Evolutionary conservation across 2,888 invertebrate genomes (phyloP).

Genomic region (Andrena praecox): DNA sequence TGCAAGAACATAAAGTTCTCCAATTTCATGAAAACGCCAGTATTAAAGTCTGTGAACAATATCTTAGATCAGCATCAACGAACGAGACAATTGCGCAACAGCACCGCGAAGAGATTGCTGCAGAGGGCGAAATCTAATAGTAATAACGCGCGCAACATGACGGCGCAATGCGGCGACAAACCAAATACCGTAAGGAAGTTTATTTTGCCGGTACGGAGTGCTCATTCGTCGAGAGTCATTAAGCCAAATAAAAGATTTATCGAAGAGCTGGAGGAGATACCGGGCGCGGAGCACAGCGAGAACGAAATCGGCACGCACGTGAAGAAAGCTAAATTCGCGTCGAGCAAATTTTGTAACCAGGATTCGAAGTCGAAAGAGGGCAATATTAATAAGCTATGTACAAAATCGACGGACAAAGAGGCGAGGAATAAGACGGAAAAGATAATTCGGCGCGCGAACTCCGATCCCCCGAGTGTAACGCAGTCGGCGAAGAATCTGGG

Average conservation of each 20-base stretch:
- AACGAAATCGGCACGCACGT: slow-evolving; percentile 72
- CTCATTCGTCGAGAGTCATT: slow-evolving; percentile 93
- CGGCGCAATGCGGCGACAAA: slow-evolving; percentile 77
- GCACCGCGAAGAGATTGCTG: slow-evolving; percentile 82
- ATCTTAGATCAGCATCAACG: slow-evolving; percentile 81
- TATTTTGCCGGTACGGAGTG: slow-evolving; percentile 92
- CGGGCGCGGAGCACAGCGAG: slow-evolving; percentile 79
- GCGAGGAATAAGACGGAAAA: slow-evolving; percentile 69
- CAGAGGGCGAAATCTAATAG: slow-evolving; percentile 80
- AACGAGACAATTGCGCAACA: slow-evolving; percentile 81
- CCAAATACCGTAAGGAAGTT: slow-evolving; percentile 87
- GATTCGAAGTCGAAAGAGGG: slow-evolving; percentile 70
- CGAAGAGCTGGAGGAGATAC: slow-evolving; percentile 87
- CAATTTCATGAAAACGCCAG: slow-evolving; percentile 76
- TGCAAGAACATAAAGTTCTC: slow-evolving; percentile 75
- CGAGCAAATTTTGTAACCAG: slow-evolving; percentile 64
- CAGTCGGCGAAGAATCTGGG: slow-evolving; percentile 56
- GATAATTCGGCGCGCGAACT: slow-evolving; percentile 39
- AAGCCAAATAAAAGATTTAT: slow-evolving; percentile 95
- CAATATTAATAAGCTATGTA: slow-evolving; percentile 49
- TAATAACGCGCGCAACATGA: slow-evolving; percentile 69
- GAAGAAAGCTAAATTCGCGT: slow-evolving; percentile 77
- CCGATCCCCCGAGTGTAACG: slow-evolving; percentile 50
- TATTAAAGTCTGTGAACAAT: slow-evolving; percentile 81
- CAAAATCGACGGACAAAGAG: slow-evolving; percentile 69